Evolutionary conservation across 1,140 invertebrate genomes (phyloP).

Genomic region (Drosophila azteca): DNA sequence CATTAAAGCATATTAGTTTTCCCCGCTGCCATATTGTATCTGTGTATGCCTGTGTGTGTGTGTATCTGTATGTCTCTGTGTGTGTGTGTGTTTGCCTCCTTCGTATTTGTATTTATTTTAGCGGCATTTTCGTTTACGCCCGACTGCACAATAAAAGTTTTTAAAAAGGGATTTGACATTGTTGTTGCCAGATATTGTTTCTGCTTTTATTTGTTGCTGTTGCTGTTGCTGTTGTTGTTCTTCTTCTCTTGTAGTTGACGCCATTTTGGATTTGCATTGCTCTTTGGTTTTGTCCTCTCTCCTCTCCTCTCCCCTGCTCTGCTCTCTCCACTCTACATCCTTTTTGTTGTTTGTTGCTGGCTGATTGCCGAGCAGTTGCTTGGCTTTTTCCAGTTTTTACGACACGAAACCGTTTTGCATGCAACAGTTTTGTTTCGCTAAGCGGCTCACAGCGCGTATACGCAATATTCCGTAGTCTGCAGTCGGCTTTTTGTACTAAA

Average conservation of each 20-base stretch:
- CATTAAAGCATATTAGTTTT: constrained; percentile 81
- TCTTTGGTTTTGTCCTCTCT: constrained; percentile 4
- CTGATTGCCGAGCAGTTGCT: constrained; percentile 21
- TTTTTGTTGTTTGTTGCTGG: constrained; percentile 27
- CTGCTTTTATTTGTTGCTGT: constrained; percentile 1
- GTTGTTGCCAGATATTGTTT: constrained; percentile 28
- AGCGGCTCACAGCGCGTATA: constrained; percentile 40
- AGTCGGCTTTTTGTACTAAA: constrained; percentile 23
- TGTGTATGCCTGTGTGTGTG: neutral
- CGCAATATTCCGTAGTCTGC: constrained; percentile 24
- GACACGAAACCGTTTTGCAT: constrained; percentile 31
- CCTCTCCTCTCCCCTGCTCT: no score
- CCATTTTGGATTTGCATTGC: constrained; percentile 67
- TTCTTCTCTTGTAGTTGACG: constrained; percentile 40
- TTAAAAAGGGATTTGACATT: constrained; percentile 64
- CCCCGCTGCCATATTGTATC: constrained; percentile 44
- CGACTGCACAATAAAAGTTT: constrained; percentile 75
- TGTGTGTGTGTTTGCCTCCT: neutral
- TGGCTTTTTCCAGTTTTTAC: constrained; percentile 29
- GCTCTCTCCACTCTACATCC: neutral
- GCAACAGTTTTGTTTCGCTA: constrained; percentile 64
- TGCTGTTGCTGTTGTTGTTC: constrained; percentile 12
- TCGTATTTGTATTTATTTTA: constrained; percentile 60
- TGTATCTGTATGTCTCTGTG: neutral
- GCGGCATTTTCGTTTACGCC: constrained; percentile 66